Percentiles rank a stretch among this genome's conserved stretches.
Evolutionary conservation across 2,888 invertebrate genomes (phyloP).

Genomic region (Druceiella hillmani): DNA sequence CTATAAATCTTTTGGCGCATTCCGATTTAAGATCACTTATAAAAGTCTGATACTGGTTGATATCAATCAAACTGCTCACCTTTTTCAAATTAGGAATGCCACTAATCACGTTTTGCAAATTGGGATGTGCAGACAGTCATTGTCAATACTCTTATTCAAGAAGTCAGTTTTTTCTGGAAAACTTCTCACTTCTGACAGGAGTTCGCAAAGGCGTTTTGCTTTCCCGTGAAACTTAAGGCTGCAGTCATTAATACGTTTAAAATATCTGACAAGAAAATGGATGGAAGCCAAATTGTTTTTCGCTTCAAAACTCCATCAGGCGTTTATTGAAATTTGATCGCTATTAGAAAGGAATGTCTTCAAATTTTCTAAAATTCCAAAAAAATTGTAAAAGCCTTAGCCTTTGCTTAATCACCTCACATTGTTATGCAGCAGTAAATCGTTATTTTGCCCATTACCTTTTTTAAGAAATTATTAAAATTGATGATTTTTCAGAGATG

Average conservation of each 20-base stretch:
- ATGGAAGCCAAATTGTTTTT: too few relatives aligned
- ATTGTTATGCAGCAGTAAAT: conserved; percentile 16
- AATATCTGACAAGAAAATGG: conserved; percentile 13
- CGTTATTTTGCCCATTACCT: conserved; percentile 12
- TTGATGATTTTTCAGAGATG: too few relatives aligned
- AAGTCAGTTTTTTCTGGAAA: conserved; percentile 11
- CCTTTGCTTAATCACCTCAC: conserved; percentile 16
- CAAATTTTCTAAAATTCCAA: conserved; percentile 15
- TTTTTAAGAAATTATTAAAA: too few relatives aligned
- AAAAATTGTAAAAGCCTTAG: conserved; percentile 14
- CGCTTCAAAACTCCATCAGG: conserved; percentile 9
- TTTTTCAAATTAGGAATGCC: too few relatives aligned
- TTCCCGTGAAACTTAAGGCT: conserved; percentile 19
- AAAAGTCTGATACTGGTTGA: conserved; percentile 21
- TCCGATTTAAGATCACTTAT: conserved; percentile 13
- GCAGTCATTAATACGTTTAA: conserved; percentile 18
- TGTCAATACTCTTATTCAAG: conserved; percentile 10
- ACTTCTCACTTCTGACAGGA: conserved; percentile 14
- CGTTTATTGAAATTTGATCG: conserved; percentile 11
- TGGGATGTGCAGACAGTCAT: conserved; percentile 14
- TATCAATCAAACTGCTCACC: conserved; percentile 19
- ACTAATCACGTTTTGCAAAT: too few relatives aligned
- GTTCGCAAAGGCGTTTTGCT: conserved; percentile 14
- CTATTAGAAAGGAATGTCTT: conserved; percentile 12
- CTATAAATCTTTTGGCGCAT: too few relatives aligned